A percentile compares a stretch with the other conserved stretches of the same genome.
Evolutionary conservation across 2,888 invertebrate genomes (phyloP).

Genomic region (Eupeodes latifasciatus): DNA sequence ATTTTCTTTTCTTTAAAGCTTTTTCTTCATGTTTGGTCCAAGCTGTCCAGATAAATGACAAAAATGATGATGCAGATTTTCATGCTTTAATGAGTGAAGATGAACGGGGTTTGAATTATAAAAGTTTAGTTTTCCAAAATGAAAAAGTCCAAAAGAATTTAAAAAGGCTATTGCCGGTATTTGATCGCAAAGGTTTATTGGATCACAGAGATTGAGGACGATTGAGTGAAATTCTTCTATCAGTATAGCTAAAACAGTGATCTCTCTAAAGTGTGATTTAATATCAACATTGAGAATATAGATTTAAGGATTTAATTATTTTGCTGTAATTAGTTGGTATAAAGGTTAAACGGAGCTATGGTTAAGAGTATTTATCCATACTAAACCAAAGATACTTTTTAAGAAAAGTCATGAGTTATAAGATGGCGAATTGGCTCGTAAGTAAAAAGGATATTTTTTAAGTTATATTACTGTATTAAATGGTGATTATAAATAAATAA

Average conservation of each 20-base stretch:
- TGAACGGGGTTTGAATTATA: slow-evolving; percentile 81
- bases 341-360: no score
- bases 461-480: no score
- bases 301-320: neutral
- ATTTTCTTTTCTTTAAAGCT: slow-evolving; percentile 78
- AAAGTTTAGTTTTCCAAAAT: slow-evolving; percentile 81
- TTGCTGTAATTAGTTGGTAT: no score
- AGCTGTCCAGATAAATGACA: slow-evolving; percentile 81
- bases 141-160: slow-evolving; percentile 81
- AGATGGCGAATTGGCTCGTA: no score
- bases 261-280: slow-evolving; percentile 27
- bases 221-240: neutral
- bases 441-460: no score
- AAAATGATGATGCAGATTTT: slow-evolving; percentile 82
- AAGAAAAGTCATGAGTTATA: no score
- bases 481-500: no score
- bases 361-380: no score
- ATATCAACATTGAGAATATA: slow-evolving; percentile 3
- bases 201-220: slow-evolving; percentile 76
- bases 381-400: no score
- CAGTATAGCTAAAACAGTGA: slow-evolving; percentile 38
- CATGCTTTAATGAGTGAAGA: slow-evolving; percentile 82
- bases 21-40: slow-evolving; percentile 81
- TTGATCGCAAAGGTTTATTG: slow-evolving; percentile 81
- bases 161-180: slow-evolving; percentile 81